Percentiles rank a stretch among this genome's conserved stretches.
Evolutionary conservation across 2,113 vertebrate species (phyloP).

Genomic region (Caloenas nicobarica): DNA sequence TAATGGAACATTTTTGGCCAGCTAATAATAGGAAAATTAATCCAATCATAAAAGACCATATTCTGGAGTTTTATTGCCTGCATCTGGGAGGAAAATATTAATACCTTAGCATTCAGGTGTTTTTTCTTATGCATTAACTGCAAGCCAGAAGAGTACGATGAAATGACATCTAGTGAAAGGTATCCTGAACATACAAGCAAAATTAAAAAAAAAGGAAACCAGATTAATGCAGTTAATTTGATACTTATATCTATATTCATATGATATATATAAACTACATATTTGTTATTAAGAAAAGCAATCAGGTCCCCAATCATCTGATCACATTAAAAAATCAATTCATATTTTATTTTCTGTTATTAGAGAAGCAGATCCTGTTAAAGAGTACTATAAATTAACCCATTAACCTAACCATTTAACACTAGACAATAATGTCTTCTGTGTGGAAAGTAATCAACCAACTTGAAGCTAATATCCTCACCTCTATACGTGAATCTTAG

Average conservation of each 20-base stretch:
- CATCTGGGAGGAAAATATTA: not conserved
- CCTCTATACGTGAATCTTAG: not conserved
- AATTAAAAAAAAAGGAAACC: not conserved
- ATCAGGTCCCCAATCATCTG: accelerated
- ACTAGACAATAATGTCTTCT: not conserved
- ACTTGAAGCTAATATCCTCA: not conserved
- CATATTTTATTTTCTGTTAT: not conserved
- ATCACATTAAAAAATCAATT: not conserved
- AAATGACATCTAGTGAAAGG: not conserved
- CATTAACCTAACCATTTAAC: not conserved
- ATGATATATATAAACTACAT: not conserved
- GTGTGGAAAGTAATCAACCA: not conserved
- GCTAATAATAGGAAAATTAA: not conserved
- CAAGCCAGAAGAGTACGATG: not conserved
- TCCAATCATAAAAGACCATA: not conserved
- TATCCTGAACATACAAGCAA: not conserved
- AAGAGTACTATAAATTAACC: not conserved
- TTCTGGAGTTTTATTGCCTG: not conserved
- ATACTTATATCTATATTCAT: not conserved
- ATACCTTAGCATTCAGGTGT: not conserved
- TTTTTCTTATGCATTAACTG: not conserved
- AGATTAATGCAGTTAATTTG: not conserved
- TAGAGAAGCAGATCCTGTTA: not conserved
- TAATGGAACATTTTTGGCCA: not conserved
- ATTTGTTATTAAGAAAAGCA: not conserved